phyloP scores from a whole-genome alignment of 2,888 invertebrate species.

The Itoplectis maculator region DNA sequence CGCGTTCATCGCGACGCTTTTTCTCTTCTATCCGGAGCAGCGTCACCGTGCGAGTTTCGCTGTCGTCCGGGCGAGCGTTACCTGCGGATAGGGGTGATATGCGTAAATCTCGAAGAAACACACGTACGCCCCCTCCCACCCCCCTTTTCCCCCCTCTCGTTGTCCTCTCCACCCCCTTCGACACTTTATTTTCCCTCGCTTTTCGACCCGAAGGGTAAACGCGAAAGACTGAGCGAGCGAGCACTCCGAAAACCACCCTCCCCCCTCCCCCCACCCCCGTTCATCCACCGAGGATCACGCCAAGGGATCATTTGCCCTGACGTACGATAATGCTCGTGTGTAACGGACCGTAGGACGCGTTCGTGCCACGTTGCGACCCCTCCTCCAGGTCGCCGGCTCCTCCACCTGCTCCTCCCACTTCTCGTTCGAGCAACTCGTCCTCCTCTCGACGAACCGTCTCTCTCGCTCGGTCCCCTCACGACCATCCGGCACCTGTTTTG shows the following conservation, averaged over 20 bases:
- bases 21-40: constrained; percentile 8
- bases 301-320: constrained; percentile 76
- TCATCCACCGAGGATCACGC: constrained; percentile 60
- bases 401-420: neutral
- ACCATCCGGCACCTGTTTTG: constrained; percentile 50
- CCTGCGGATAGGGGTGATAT: constrained; percentile 29
- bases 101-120: constrained; percentile 34
- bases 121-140: too few species aligned
- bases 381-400: constrained; percentile 5
- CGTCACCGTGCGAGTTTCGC: neutral
- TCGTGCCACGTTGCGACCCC: constrained; percentile 36
- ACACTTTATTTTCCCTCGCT: constrained; percentile 42
- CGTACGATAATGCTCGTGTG: constrained; percentile 79
- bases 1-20: constrained; percentile 14
- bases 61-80: constrained; percentile 19
- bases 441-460: neutral
- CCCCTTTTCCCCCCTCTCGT: too few species aligned
- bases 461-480: constrained; percentile 30
- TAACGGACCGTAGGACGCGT: constrained; percentile 75
- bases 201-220: constrained; percentile 23
- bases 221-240: constrained; percentile 44
- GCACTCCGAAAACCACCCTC: constrained; percentile 26
- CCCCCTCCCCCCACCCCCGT: too few species aligned
- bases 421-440: too few species aligned
- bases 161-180: neutral